Evolutionary conservation across 2,888 invertebrate genomes (phyloP).

Genomic region (Philaethria dido): DNA sequence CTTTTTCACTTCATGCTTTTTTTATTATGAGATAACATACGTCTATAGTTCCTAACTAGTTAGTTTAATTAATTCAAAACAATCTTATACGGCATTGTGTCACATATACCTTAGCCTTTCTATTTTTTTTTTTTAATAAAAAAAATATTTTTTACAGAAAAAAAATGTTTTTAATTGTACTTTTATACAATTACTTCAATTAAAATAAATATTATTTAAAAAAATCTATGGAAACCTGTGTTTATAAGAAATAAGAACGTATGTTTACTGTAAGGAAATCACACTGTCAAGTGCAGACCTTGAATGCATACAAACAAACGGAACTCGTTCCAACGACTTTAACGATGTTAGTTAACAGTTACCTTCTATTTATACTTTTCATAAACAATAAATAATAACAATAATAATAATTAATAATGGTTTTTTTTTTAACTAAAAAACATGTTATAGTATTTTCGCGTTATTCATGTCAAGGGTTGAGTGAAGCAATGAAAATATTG

Average conservation of each 20-base stretch:
- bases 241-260: conserved; percentile 9
- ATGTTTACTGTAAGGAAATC: conserved; percentile 26
- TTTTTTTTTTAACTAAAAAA: too few relatives aligned
- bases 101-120: too few relatives aligned
- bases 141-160: too few relatives aligned
- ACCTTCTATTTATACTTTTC: background rate
- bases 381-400: background rate
- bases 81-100: background rate
- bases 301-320: conserved; percentile 25
- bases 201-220: background rate
- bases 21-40: background rate
- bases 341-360: conserved; percentile 12
- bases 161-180: too few relatives aligned
- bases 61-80: background rate
- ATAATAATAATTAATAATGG: too few relatives aligned
- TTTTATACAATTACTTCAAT: too few relatives aligned
- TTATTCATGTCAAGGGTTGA: too few relatives aligned
- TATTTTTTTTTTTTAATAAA: too few relatives aligned
- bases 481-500: too few relatives aligned
- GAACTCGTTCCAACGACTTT: conserved; percentile 8
- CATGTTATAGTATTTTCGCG: too few relatives aligned
- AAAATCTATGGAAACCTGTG: conserved; percentile 7
- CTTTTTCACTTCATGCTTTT: background rate
- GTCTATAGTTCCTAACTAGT: background rate
- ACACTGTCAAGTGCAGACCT: conserved; percentile 22